A percentile compares a stretch with the other conserved stretches of the same genome.
These are phyloP conservation scores for Tetrax tetrax DNA, from an alignment of 2,113 vertebrate genomes.

Conservation along the genomic window DNA sequence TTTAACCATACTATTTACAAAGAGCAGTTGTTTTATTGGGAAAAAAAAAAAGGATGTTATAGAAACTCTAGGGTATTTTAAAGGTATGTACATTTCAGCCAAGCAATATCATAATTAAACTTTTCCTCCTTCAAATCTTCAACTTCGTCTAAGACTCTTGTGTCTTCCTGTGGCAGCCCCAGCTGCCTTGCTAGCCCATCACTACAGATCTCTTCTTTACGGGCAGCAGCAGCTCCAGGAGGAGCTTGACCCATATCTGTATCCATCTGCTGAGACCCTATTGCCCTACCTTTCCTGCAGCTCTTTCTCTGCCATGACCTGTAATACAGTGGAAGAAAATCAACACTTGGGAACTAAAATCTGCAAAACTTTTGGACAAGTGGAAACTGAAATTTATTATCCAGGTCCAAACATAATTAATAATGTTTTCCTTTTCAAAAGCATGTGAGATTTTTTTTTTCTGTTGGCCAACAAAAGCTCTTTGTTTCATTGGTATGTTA, in stretches of 20 bases:
- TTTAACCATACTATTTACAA: not conserved
- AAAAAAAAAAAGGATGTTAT: not conserved
- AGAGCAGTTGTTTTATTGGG: not conserved
- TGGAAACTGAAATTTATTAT: not conserved
- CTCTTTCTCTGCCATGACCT: not conserved
- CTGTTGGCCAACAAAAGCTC: not conserved
- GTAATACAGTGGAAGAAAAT: not conserved
- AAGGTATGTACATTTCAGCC: not conserved
- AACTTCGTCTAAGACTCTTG: not conserved
- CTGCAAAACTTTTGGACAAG: not conserved
- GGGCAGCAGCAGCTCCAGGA: not conserved
- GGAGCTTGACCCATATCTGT: not conserved
- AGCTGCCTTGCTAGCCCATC: accelerated
- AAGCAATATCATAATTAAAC: not conserved
- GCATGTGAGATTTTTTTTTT: not conserved
- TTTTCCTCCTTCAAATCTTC: not conserved
- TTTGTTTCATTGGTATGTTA: not conserved
- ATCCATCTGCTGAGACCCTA: not conserved
- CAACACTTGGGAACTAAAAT: not conserved
- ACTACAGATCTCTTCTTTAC: not conserved
- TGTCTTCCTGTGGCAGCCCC: not conserved
- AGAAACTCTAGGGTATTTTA: not conserved
- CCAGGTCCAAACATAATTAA: not conserved
- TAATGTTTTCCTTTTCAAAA: not conserved
- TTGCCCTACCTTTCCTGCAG: not conserved